Evolutionary conservation across 2,888 invertebrate genomes (phyloP).

Genomic region (Torymus aiolomorphi): DNA sequence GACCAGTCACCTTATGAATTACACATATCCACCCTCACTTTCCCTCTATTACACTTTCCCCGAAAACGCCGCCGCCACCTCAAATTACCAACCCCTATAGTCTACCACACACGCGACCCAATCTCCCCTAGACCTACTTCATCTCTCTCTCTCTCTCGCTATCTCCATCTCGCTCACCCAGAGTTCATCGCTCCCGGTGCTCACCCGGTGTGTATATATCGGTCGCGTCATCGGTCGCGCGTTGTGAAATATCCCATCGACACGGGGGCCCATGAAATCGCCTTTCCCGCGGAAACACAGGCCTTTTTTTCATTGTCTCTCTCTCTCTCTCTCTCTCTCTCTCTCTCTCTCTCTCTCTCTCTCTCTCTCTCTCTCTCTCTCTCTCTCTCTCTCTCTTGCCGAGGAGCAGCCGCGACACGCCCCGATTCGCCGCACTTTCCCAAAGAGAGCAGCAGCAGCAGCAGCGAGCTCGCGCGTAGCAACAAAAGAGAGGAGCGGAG

Average conservation of each 20-base stretch:
- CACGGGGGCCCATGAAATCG: conserved; percentile 20
- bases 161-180: too few species aligned
- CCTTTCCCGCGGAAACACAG: not conserved
- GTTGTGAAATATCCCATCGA: conserved; percentile 19
- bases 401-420: conserved; percentile 2
- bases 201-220: not conserved
- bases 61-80: too few species aligned
- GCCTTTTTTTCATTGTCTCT: not conserved
- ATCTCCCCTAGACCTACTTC: too few species aligned
- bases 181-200: conserved; percentile 23
- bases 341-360: too few species aligned
- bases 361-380: too few species aligned
- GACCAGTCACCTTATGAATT: too few species aligned
- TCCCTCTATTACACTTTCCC: too few species aligned
- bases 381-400: not conserved
- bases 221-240: conserved; percentile 23
- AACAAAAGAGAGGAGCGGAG: conserved; percentile 15
- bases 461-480: conserved; percentile 5
- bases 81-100: too few species aligned
- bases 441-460: not conserved
- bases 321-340: not conserved
- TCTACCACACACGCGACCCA: too few species aligned
- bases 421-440: conserved; percentile 45
- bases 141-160: too few species aligned
- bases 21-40: too few species aligned